Base-by-base conservation (phyloP, 2,797 vertebrate genomes). In the Typhlichthys subterraneus region DNA sequence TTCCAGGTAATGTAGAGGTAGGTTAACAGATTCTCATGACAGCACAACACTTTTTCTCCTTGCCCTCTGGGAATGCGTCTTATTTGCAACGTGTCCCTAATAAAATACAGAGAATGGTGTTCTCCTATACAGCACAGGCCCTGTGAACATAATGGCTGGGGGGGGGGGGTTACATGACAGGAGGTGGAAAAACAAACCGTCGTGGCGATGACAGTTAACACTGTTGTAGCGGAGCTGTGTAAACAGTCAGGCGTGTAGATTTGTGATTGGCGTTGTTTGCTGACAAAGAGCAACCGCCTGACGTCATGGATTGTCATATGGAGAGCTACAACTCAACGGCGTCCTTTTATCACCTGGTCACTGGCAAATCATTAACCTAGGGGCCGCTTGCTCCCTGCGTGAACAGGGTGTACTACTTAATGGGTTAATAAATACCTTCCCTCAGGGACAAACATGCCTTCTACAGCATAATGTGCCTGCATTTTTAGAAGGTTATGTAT, bases 61-160 rank as follows among this genome's bases (percentile, higher is more conserved):
- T 61, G 59, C 61, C 73, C 73, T 68, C 45, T 59, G 58, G 65
- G 67, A 66, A 84, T 65, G 42, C 57, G 61, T 60, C 61, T 17
- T 77, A 70, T 84, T 82, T 82, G 73, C 68, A 76, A 58, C 69
- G 67, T 68, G 63, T 67, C 69, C 33, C 63, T 67, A 75, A 82
- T 81, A 75, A 75, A 67, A 65, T 31, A 71, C 59, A 71, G 63
- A 76, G 69, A 59, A 23, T 31, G 42, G 55, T 45, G 53, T 14
- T 48, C 33, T 61, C 19, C 3, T 29, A 19, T 19, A 48, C 65
- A 63, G 8, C 46, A 47, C 53, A 12, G 45, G 6, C 23, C 45
- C 45, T 47, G 14, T 7, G 6, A 12, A 46, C 23, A 46, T 8
- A 53, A 19, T 9, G 13, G 17, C 8, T 7, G 19, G 15, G 10